Percentiles rank a stretch among this genome's conserved stretches.
Conservation (phyloP, 1,140 invertebrate genomes). For the Anoplophora glabripennis region DNA sequence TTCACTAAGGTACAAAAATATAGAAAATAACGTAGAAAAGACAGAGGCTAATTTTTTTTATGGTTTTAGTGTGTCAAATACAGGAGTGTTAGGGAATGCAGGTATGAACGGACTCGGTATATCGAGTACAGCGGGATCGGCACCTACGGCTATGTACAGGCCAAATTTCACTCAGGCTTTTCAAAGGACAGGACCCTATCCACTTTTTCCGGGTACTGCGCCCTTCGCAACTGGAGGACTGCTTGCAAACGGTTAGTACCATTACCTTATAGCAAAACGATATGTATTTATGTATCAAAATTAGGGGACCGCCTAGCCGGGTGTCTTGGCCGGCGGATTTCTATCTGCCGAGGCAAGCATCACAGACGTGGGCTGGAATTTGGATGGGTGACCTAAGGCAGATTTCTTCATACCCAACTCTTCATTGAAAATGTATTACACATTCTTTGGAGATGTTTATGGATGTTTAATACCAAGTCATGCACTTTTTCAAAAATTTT, state of each 20-base stretch:
- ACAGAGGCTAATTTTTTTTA: constrained; percentile 7
- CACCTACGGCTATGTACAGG: constrained; percentile 65
- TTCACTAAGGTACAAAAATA: constrained; percentile 32
- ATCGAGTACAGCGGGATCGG: constrained; percentile 55
- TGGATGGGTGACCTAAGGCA: too few species aligned
- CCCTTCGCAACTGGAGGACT: constrained; percentile 41
- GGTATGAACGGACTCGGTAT: constrained; percentile 55
- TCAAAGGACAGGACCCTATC: constrained; percentile 52
- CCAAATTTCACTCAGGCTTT: constrained; percentile 70
- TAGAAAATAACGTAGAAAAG: not conserved
- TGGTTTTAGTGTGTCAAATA: constrained; percentile 39
- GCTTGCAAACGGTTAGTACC: constrained; percentile 41
- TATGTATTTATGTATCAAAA: too few species aligned
- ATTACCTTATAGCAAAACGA: too few species aligned
- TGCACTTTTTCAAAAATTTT: too few species aligned
- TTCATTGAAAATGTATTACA: too few species aligned
- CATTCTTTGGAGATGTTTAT: too few species aligned
- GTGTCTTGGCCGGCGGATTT: too few species aligned
- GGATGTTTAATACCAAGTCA: too few species aligned
- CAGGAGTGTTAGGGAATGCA: constrained; percentile 34
- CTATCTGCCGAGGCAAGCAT: too few species aligned
- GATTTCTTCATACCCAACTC: too few species aligned
- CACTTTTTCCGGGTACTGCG: constrained; percentile 43
- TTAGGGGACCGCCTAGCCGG: too few species aligned
- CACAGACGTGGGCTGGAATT: too few species aligned